Evolutionary conservation across 2,797 vertebrate species (phyloP), one percentile per base, ranked within the genome.

Genomic region (Naso thynnoides): DNA sequence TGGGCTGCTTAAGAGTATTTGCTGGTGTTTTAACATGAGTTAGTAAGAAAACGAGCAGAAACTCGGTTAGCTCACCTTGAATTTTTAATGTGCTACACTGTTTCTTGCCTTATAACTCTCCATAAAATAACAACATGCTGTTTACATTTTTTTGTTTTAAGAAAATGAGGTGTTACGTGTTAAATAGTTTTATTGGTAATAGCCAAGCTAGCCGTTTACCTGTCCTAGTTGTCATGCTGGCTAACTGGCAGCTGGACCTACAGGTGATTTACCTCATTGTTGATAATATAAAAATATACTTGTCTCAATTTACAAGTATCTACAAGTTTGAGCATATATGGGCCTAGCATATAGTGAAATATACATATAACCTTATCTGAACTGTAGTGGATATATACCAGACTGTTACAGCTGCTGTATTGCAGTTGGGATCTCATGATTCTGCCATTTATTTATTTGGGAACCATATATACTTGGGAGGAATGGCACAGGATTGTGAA

Each of bases 401-500:
- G 59, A 72, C 70, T 81, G 67, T 78, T 80, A 27, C 50, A 72
- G 71, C 76, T 62, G 76, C 78, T 78, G 64, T 81, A 80, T 71
- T 81, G 53, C 74, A 62, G 59, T 62, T 69, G 62, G 65, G 62
- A 84, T 87, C 83, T 77, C 85, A 86, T 91, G 74, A 90, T 91
- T 91, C 82, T 85, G 64, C 83, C 85, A 88, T 92, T 89, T 91
- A 89, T 92, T 91, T 91, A 86, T 90, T 90, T 85, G 83, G 83
- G 84, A 87, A 78, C 83, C 81, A 79, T 78, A 86, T 79, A 89
- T 86, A 87, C 82, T 88, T 81, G 81, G 85, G 83, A 85, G 88
- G 84, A 88, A 88, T 81, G 86, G 86, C 29, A 73, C 83, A 70
- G 87, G 83, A 93, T 90, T 92, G 93, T 91, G 92, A 94, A 93